These are phyloP conservation scores for Musca vetustissima DNA, from an alignment of 1,140 invertebrate species.

Conservation along the genomic window DNA sequence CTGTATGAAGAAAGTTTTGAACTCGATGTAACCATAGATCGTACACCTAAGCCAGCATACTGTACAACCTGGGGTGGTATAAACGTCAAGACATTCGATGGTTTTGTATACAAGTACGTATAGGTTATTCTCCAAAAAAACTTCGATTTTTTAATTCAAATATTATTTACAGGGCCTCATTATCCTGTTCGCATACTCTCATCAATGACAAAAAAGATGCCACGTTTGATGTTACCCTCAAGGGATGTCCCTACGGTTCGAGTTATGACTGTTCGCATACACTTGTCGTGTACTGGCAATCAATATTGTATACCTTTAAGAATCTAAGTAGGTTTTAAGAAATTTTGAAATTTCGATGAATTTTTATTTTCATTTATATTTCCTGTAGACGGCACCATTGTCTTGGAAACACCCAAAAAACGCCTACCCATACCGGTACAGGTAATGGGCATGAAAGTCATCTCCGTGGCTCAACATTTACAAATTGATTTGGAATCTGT, in stretches of 20 bases:
- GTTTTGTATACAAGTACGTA: slow-evolving; percentile 55
- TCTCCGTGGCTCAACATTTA: slow-evolving; percentile 69
- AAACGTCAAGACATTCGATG: slow-evolving; percentile 86
- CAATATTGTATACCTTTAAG: slow-evolving; percentile 67
- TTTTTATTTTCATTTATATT: neutral
- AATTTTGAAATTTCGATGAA: neutral
- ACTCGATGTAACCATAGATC: slow-evolving; percentile 43
- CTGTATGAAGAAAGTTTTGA: slow-evolving; percentile 43
- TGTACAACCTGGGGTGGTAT: slow-evolving; percentile 78
- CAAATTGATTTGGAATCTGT: slow-evolving; percentile 68
- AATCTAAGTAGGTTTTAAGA: slow-evolving; percentile 53
- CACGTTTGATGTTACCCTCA: slow-evolving; percentile 66
- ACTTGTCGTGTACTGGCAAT: slow-evolving; percentile 68
- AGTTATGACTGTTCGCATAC: slow-evolving; percentile 59
- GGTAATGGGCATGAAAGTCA: slow-evolving; percentile 67
- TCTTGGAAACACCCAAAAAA: slow-evolving; percentile 61
- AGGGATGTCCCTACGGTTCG: slow-evolving; percentile 59
- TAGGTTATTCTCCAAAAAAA: neutral
- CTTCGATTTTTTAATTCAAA: too few relatives aligned
- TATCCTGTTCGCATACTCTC: slow-evolving; percentile 67
- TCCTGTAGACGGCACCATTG: slow-evolving; percentile 59
- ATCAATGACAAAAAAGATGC: slow-evolving; percentile 65
- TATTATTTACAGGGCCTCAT: slow-evolving; percentile 61
- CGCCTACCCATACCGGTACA: slow-evolving; percentile 67
- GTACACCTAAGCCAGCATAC: slow-evolving; percentile 43